phyloP scores from a whole-genome alignment of 2,797 vertebrate genomes.

The Oceanodroma leucorhoa region DNA sequence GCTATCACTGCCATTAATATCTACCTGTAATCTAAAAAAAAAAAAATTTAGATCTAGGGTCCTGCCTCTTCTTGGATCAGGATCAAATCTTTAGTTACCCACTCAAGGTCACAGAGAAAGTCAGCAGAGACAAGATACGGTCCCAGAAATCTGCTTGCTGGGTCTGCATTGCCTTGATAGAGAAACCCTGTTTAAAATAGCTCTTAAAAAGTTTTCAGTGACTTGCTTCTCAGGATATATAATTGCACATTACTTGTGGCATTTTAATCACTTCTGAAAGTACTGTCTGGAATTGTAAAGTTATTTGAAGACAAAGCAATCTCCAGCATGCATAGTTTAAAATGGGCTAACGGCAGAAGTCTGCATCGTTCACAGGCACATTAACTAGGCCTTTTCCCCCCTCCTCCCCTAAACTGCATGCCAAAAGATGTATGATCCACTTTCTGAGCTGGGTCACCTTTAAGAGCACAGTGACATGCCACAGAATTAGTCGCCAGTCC shows the following conservation, averaged over 20 bases:
- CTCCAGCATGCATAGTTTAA: constrained; percentile 48
- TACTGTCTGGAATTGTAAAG: constrained; percentile 54
- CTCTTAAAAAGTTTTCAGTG: constrained; percentile 48
- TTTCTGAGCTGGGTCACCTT: constrained; percentile 72
- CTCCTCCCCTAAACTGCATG: constrained; percentile 10
- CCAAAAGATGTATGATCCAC: constrained; percentile 54
- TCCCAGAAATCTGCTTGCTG: background rate
- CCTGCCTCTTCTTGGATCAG: background rate
- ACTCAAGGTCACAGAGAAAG: background rate
- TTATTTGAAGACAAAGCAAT: constrained; percentile 57
- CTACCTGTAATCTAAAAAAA: background rate
- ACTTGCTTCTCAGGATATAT: constrained; percentile 54
- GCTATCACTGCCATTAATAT: background rate
- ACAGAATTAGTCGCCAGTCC: constrained; percentile 68
- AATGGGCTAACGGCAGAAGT: background rate
- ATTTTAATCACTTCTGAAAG: constrained; percentile 68
- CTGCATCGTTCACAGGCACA: background rate
- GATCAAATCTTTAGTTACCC: background rate
- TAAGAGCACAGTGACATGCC: constrained; percentile 63
- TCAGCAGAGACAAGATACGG: background rate
- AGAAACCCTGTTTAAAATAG: background rate
- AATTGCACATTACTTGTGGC: constrained; percentile 67
- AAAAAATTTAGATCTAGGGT: background rate
- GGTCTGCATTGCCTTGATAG: background rate
- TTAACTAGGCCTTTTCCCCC: background rate